phyloP scores from a whole-genome alignment of 2,113 vertebrate genomes.

The Cinclus mexicanus region DNA sequence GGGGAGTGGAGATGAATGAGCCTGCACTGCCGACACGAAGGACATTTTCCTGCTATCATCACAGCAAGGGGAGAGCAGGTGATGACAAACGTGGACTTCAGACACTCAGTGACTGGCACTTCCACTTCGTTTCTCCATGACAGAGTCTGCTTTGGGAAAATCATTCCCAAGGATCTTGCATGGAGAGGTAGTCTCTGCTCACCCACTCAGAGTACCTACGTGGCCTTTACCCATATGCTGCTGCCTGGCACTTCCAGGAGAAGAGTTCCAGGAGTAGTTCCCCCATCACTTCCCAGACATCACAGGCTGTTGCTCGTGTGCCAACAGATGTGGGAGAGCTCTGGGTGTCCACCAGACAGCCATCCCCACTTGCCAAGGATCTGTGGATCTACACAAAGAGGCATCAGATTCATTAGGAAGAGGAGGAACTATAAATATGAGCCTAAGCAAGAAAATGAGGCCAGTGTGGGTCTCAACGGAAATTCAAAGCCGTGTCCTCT shows the following conservation, averaged over 20 bases:
- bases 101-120: not conserved
- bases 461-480: not conserved
- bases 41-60: not conserved
- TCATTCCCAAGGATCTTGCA: not conserved
- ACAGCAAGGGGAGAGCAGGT: not conserved
- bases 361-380: not conserved
- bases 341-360: not conserved
- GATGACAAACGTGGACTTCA: not conserved
- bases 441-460: not conserved
- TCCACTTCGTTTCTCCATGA: not conserved
- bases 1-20: not conserved
- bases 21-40: fast-evolving
- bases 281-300: not conserved
- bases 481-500: not conserved
- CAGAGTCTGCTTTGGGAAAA: not conserved
- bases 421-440: not conserved
- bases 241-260: not conserved
- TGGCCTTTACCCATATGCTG: not conserved
- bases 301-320: not conserved
- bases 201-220: not conserved
- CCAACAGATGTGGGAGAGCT: not conserved
- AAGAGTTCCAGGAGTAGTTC: not conserved
- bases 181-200: not conserved
- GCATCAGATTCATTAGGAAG: not conserved
- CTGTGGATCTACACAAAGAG: not conserved